Evolutionary conservation across 1,140 invertebrate genomes (phyloP).

Genomic region (Drosophila nannoptera): DNA sequence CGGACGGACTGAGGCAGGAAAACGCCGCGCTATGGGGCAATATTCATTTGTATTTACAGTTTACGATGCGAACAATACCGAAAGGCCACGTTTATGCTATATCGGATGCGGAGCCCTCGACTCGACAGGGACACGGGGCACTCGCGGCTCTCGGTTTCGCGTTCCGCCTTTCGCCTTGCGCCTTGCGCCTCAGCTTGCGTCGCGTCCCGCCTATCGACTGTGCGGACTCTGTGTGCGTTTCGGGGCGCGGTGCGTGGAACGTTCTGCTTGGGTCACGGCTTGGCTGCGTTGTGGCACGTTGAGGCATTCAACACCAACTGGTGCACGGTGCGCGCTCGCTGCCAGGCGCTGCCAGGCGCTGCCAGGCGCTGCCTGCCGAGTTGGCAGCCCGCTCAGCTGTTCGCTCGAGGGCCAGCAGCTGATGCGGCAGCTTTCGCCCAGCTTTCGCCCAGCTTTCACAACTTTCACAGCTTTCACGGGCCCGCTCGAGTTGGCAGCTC

Average conservation of each 20-base stretch:
- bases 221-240: neutral
- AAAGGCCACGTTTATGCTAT: conserved; percentile 8
- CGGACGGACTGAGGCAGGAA: neutral
- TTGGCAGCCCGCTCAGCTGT: conserved; percentile 44
- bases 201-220: neutral
- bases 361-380: conserved; percentile 2
- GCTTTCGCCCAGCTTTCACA: conserved; percentile 27
- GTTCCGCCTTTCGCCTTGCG: neutral
- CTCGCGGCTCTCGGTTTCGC: neutral
- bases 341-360: conserved; percentile 9
- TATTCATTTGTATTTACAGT: conserved; percentile 44
- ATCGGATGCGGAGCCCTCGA: conserved; percentile 11
- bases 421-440: too few species aligned
- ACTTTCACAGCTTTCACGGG: neutral
- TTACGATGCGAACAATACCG: conserved; percentile 28
- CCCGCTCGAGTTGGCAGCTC: conserved; percentile 1
- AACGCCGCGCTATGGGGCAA: conserved; percentile 26
- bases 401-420: conserved; percentile 10
- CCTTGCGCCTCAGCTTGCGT: neutral
- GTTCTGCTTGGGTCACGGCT: conserved; percentile 6
- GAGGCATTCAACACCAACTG: conserved; percentile 72
- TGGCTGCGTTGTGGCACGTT: conserved; percentile 61
- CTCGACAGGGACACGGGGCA: conserved; percentile 1
- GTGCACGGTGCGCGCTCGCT: conserved; percentile 27
- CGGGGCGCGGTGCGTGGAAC: conserved; percentile 21